These are phyloP conservation scores for Cyclopterus lumpus DNA, from an alignment of 2,797 vertebrate genomes.

Conservation along the genomic window DNA sequence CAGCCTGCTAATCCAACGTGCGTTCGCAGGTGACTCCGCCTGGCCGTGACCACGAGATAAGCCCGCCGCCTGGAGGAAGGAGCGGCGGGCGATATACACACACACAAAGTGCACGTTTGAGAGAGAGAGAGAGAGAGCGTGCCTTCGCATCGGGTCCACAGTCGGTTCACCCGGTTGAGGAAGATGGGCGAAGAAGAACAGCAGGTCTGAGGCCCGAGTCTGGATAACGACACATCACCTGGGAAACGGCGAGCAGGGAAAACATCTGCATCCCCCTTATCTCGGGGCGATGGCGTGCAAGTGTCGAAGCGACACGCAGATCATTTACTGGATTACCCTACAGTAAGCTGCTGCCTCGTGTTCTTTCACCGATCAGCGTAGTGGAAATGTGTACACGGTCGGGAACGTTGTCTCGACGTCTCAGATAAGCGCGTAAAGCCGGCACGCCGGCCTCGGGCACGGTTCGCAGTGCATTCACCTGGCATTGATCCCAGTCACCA, in stretches of 20 bases:
- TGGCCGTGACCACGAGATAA: conserved; percentile 81
- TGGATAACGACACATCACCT: conserved; percentile 73
- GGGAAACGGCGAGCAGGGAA: conserved; percentile 66
- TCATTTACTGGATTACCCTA: conserved; percentile 77
- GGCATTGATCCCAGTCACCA: conserved; percentile 47
- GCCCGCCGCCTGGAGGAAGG: conserved; percentile 70
- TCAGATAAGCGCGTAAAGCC: conserved; percentile 67
- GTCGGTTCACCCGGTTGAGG: conserved; percentile 67
- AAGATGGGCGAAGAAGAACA: conserved; percentile 70
- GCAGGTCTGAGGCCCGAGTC: conserved; percentile 68
- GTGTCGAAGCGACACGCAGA: conserved; percentile 68
- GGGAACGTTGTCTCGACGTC: conserved; percentile 54
- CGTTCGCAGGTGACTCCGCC: conserved; percentile 70
- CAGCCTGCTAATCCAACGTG: conserved; percentile 26
- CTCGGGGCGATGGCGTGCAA: conserved; percentile 60
- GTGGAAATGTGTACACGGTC: conserved; percentile 72
- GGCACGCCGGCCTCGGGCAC: conserved; percentile 34
- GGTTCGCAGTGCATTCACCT: conserved; percentile 38
- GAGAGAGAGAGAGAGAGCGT: too few species aligned
- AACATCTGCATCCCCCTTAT: conserved; percentile 82
- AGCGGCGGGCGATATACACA: conserved; percentile 57
- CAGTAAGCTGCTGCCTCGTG: conserved; percentile 68
- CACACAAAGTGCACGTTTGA: conserved; percentile 48
- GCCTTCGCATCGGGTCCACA: conserved; percentile 59
- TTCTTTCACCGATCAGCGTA: conserved; percentile 73